phyloP scores from a whole-genome alignment of 2,797 vertebrate genomes.

The Silurus aristotelis region DNA sequence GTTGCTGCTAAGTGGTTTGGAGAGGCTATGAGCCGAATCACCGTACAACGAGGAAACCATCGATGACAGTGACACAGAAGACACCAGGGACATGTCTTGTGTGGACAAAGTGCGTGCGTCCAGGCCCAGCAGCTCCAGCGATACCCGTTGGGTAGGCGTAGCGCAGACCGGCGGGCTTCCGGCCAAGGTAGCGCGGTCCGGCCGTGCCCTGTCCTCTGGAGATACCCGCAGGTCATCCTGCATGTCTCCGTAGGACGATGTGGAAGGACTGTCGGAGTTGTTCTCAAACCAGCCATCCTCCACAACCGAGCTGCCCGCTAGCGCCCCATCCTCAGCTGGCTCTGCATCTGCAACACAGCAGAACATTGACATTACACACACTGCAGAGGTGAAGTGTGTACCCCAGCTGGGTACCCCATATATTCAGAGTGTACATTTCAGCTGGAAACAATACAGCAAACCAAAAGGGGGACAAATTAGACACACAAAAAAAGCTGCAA shows the following conservation, averaged over 20 bases:
- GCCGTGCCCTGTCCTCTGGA: slow-evolving; percentile 79
- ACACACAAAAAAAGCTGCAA: too few species aligned
- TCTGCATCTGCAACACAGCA: slow-evolving; percentile 82
- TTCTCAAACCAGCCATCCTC: slow-evolving; percentile 97
- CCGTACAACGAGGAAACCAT: slow-evolving; percentile 88
- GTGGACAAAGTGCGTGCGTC: slow-evolving; percentile 79
- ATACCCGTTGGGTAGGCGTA: slow-evolving; percentile 86
- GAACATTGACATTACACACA: slow-evolving; percentile 37
- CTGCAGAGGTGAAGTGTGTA: background rate
- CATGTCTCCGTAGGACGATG: slow-evolving; percentile 92
- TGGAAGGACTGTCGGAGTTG: slow-evolving; percentile 82
- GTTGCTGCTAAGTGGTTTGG: slow-evolving; percentile 96
- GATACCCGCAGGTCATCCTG: slow-evolving; percentile 85
- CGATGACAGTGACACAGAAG: slow-evolving; percentile 88
- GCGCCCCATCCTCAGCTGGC: slow-evolving; percentile 88
- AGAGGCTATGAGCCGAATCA: slow-evolving; percentile 81
- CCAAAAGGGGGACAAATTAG: too few species aligned
- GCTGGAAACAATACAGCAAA: too few species aligned
- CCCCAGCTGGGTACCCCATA: background rate
- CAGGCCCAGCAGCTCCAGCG: slow-evolving; percentile 85
- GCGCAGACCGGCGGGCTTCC: slow-evolving; percentile 90
- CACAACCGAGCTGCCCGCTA: slow-evolving; percentile 84
- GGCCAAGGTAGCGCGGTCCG: slow-evolving; percentile 84
- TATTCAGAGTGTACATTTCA: too few species aligned
- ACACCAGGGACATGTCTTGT: slow-evolving; percentile 88